Evolutionary conservation across 2,797 vertebrate species (phyloP), one percentile per base, ranked within the genome.

Genomic region (Netta rufina): DNA sequence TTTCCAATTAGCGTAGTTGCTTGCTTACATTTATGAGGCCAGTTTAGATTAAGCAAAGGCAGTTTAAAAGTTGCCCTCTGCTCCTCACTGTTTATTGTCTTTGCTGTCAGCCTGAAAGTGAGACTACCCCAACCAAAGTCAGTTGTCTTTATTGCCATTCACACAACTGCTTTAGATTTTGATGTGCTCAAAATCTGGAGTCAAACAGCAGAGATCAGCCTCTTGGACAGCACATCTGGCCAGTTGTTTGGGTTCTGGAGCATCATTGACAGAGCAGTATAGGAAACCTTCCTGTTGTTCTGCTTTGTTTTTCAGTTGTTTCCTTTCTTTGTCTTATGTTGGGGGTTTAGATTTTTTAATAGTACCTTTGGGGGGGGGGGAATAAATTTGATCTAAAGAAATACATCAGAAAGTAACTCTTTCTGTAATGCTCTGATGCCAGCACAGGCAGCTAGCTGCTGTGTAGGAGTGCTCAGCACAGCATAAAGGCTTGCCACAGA

Each of bases 391-490:
- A 66, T 67, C 79, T 89, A 47, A 74, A 77, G 71, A 64, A 74
- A 58, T 62, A 11, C 3, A 57, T 43, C 56, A 38, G 32, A 15
- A 70, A 77, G 17, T 33, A 69, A 89, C 21, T 73, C 56, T 54
- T 49, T 47, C 86, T 65, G 27, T 83, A 53, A 77, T 6, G 28
- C 41, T 71, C 57, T 28, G 11, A 51, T 21, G 64, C 47, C 49
- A 28, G 54, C 67, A 17, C 39, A 80, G 65, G 49, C 69, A 84
- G 61, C 12, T 32, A 22, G 39, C 12, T 45, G 32, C 64, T 33
- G 33, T 0, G 0, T 11, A 5, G 3, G 19, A 90, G n/a, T 7
- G 13, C 83, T 60, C 1, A 0, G 54, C 78, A 18, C 2, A 1
- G 58, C 0, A 0, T 13, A 33, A 22, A 27, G 36, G 28, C 58